Evolutionary conservation across 2,113 vertebrate genomes (phyloP), one percentile per base, ranked within the genome.

Genomic region (Acinonyx jubatus): DNA sequence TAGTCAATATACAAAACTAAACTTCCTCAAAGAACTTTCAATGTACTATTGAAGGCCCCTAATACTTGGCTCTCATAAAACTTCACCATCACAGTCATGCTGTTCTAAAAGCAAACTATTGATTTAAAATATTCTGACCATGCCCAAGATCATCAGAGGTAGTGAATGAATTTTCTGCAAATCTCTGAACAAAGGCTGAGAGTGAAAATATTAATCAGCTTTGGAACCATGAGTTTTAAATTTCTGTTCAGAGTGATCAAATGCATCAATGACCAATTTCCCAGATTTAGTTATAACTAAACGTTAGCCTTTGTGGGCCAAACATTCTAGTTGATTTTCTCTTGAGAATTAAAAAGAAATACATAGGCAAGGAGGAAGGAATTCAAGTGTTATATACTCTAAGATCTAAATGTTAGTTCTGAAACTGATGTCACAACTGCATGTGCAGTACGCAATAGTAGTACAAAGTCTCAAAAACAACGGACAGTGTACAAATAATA

Each of bases 11-110:
- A 86, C 78, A 85, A 96, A 94, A 96, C 71, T 94, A 89, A 95
- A 96, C 73, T 96, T 97, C 97, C 92, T 96, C 92, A 94, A 93
- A 96, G 33, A 94, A 85, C 36, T 96, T 96, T 48, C 50, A 57
- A 63, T 13, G 48, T 89, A 92, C 55, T 87, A 33, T 52, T 92
- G 87, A 71, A 82, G 71, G 27, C 6, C 61, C 79, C 48, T 94
- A 90, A 73, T 21, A 79, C 15, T 61, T 71, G 69, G 25, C 19
- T 92, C 94, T 94, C 84, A 84, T 8, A 89, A 97, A 84, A 15
- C 76, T 94, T 33, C 89, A 76, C 82, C 96, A 96, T 25, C 18
- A 88, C 0, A 71, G 50, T 76, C 91, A 93, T 31, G 87, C 38
- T 76, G 29, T 84, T 61, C 48, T 81, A 86, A 94, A 97, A 68